Evolutionary conservation across 2,888 invertebrate species (phyloP), one percentile per base, ranked within the genome.

Genomic region (Pristionchus japonicus): DNA sequence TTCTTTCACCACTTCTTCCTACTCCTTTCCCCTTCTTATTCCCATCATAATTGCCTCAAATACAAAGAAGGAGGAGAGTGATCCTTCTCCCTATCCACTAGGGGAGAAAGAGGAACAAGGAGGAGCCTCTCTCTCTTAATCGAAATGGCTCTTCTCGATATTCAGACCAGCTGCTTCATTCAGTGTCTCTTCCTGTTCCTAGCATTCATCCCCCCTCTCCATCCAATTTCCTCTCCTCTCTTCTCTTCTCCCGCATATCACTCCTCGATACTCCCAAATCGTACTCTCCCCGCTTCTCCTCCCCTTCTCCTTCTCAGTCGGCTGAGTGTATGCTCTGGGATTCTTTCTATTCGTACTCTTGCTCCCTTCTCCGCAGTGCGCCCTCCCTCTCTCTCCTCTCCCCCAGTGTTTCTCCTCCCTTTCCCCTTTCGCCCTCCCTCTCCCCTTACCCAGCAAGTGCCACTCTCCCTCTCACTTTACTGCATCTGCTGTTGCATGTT

Each of bases 321-420:
- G n/a, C n/a, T 77, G 43, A n/a, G 43, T 77, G 77, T 77, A 77
- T 77, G 27, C 77, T 77, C 43, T 77, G 77, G 43, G 77, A 77
- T 77, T 77, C 77, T 77, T 77, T 77, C 77, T 47, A 77, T 77
- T 77, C 77, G 77, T 47, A 77, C 77, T 77, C 43, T 77, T 43
- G 77, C 74, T 74, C 74, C 40, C 74, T 13, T 70, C 70, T 70
- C 70, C 37, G n/a, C 20, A 31, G n/a, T 17, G 13, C 74, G 40
- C 74, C 27, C 43, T 77, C 77, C 47, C 43, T 47, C 43, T n/a
- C 43, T n/a, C 47, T 47, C 67, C 67, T 20, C 77, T 43, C 77
- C 43, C 77, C 43, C n/a, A 37, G 70, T 27, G 20, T 27, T 40
- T 40, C 77, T 43, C 43, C 43, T 77, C 77, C 57, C 57, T 23